These are phyloP conservation scores for Adoxophyes honmai DNA, from an alignment of 1,140 invertebrate species.

Conservation along the genomic window DNA sequence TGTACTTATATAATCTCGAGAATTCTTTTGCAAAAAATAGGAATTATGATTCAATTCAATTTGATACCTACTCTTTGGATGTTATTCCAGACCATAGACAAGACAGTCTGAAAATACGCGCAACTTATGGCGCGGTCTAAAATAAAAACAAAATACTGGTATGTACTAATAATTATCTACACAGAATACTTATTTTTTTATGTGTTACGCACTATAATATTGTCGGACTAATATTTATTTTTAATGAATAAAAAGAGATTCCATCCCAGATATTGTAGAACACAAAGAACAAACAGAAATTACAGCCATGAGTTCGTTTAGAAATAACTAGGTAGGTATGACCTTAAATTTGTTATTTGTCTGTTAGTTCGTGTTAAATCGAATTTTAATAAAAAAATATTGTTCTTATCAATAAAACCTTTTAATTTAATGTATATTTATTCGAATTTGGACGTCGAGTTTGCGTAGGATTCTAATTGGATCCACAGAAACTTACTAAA, in stretches of 20 bases:
- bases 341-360: constrained; percentile 22
- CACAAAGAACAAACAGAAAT: constrained; percentile 36
- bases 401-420: constrained; percentile 45
- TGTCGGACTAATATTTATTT: constrained; percentile 67
- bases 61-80: not conserved
- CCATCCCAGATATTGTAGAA: constrained; percentile 69
- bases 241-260: constrained; percentile 46
- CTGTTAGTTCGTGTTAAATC: constrained; percentile 45
- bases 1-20: not conserved
- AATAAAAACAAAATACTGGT: constrained; percentile 28
- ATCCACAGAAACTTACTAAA: not conserved
- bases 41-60: not conserved
- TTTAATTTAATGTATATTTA: constrained; percentile 39
- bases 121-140: constrained; percentile 38
- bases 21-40: constrained; percentile 4
- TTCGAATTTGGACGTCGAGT: constrained; percentile 25
- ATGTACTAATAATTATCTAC: constrained; percentile 42
- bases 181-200: constrained; percentile 35
- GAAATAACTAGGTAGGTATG: constrained; percentile 24
- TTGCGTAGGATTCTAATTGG: constrained; percentile 31
- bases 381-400: constrained; percentile 72
- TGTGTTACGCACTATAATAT: constrained; percentile 54
- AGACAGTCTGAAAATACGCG: constrained; percentile 5
- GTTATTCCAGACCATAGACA: not conserved
- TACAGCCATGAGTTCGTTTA: constrained; percentile 51